Percentiles rank a stretch among this genome's conserved stretches.
phyloP scores from a whole-genome alignment of 2,113 vertebrate genomes.

The Toxostoma redivivum region DNA sequence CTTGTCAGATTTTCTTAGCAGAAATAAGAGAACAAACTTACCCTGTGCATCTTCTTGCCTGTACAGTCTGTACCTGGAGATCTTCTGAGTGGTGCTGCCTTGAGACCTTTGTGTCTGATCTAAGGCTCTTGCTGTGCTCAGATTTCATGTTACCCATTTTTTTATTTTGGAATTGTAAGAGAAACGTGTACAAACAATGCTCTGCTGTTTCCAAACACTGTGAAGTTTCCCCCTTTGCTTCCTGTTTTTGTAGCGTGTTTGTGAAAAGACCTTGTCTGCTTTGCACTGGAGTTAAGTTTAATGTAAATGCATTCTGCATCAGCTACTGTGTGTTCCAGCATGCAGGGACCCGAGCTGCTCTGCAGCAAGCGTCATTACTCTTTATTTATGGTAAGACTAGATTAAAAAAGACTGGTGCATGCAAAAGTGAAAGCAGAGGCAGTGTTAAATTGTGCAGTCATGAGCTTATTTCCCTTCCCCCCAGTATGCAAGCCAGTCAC shows the following conservation, averaged over 20 bases:
- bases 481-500: not conserved
- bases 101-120: constrained; percentile 30
- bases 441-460: constrained; percentile 20
- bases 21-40: not conserved
- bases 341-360: not conserved
- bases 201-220: constrained; percentile 42
- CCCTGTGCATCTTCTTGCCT: not conserved
- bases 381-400: not conserved
- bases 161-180: not conserved
- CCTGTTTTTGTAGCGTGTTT: constrained; percentile 36
- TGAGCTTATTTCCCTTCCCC: constrained; percentile 26
- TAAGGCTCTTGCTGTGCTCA: not conserved
- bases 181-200: constrained; percentile 32
- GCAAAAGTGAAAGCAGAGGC: constrained; percentile 39
- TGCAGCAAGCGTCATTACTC: not conserved
- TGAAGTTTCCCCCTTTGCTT: constrained; percentile 37
- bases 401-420: not conserved
- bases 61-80: not conserved
- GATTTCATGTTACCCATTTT: not conserved
- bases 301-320: not conserved
- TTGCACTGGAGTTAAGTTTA: not conserved
- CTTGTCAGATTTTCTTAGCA: not conserved
- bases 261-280: constrained; percentile 8
- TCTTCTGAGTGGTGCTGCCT: not conserved
- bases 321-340: not conserved